Conservation (phyloP, 2,113 vertebrate genomes). For the Oreochromis spilurus region DNA sequence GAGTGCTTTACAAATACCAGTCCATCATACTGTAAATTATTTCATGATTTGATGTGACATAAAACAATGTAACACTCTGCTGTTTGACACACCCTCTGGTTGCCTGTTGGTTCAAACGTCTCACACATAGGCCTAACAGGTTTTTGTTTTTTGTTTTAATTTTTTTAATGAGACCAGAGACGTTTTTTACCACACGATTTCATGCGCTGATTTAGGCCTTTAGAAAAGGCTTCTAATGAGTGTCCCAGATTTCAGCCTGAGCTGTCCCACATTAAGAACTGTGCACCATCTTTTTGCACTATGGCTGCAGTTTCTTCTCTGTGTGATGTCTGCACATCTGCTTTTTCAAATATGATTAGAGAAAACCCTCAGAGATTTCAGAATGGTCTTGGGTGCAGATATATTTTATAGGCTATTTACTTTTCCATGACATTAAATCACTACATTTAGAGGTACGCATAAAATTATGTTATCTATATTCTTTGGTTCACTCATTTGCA, state of each 20-base stretch:
- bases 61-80: background rate
- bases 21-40: background rate
- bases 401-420: fast-evolving
- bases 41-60: background rate
- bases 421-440: background rate
- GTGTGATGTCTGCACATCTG: background rate
- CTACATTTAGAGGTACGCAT: too few relatives aligned
- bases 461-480: background rate
- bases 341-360: background rate
- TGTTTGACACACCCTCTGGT: background rate
- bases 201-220: background rate
- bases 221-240: background rate
- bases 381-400: background rate
- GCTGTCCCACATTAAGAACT: background rate
- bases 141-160: background rate
- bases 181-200: fast-evolving
- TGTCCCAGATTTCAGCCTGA: background rate
- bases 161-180: background rate
- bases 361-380: background rate
- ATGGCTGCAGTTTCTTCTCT: background rate
- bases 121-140: fast-evolving
- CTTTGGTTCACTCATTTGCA: background rate
- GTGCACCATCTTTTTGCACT: background rate
- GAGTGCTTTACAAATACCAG: background rate
- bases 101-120: background rate